Base-by-base conservation (phyloP, 2,113 vertebrate species). In the Chaenocephalus aceratus region DNA sequence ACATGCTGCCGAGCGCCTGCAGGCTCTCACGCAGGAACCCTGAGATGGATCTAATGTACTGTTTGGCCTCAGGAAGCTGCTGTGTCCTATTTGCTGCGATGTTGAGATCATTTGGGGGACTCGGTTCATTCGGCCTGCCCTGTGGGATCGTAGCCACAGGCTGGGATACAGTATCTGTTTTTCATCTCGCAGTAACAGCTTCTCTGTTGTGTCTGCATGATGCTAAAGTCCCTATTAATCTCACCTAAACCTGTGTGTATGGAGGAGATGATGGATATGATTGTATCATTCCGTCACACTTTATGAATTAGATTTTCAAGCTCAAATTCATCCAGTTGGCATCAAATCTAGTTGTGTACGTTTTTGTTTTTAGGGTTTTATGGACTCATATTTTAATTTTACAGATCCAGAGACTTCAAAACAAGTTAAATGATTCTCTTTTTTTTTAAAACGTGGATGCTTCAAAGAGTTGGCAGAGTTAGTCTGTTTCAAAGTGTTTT, bases 91-190 rank as follows among this genome's bases (percentile, higher is more conserved):
- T 83, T 85, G 78, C 58, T 44, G 76, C 1, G 59, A 84, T 51
- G 80, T 65, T 16, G 63, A 77, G 75, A 75, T 91, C 84, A 80
- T 88, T 87, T 61, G 18, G 48, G 34, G 68, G 75, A 79, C 36
- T 49, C 73, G 48, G 68, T 69, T 90, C 78, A 82, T 82, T 74
- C 46, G 56, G 66, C 23, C 64, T 75, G 80, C 84, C 88, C 90
- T 44, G 79, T 80, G 78, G 88, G 80, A n/a, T 68, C 70, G 68
- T 30, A 82, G 88, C 90, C 87, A 82, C 73, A 51, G 86, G 84
- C 83, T 52, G 59, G 36, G 46, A 41, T 80, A 84, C 80, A 70
- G 75, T 56, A 59, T 67, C 71, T 85, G 77, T 16, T 79, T 83
- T 41, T 30, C 82, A 84, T 86, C 82, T 79, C 77, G 26, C 73